Conservation (phyloP, 2,113 vertebrate species). For the Eonycteris spelaea region DNA sequence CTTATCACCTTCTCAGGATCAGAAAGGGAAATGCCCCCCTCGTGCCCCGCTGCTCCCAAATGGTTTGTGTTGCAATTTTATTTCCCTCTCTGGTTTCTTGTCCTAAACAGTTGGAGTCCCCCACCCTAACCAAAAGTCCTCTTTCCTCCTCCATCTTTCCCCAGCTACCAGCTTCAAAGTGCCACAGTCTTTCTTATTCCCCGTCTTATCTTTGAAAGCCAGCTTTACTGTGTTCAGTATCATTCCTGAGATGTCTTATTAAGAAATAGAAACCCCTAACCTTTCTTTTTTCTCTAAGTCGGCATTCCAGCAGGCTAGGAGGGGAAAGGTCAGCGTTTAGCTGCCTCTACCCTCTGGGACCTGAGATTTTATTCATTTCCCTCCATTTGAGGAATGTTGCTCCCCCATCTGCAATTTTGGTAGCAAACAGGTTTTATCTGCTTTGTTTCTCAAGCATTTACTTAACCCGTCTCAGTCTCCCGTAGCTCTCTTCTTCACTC, state of each 20-base stretch:
- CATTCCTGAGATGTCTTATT: slow-evolving; percentile 4
- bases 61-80: background rate
- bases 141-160: too few species aligned
- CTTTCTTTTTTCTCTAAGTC: background rate
- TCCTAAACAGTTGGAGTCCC: background rate
- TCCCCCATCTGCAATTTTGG: background rate
- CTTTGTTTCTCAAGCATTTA: background rate
- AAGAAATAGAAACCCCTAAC: background rate
- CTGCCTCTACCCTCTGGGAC: background rate
- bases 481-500: background rate
- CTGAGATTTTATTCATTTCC: background rate
- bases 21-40: background rate
- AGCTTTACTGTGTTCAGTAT: background rate
- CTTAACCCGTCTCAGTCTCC: background rate
- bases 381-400: background rate
- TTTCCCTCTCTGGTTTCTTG: background rate
- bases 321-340: background rate
- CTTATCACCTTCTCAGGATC: background rate
- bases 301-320: background rate
- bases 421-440: background rate
- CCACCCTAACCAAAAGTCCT: background rate
- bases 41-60: too few species aligned
- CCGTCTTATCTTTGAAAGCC: background rate
- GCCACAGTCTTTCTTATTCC: rapidly evolving
- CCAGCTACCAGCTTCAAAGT: background rate